Percentiles rank a stretch among this genome's conserved stretches.
Evolutionary conservation across 1,140 invertebrate species (phyloP).

Genomic region (Drosophila quadrilineata): DNA sequence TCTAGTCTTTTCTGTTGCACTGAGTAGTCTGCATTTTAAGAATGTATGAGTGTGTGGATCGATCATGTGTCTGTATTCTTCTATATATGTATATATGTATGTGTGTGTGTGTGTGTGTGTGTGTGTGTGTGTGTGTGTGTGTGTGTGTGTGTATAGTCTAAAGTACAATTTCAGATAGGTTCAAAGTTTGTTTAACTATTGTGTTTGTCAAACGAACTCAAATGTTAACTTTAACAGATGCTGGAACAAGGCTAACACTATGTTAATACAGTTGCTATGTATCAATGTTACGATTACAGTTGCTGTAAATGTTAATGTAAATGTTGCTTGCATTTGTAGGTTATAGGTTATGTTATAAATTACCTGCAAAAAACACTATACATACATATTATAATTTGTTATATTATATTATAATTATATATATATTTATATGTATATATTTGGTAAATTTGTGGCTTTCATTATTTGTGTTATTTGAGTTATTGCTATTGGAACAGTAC

Average conservation of each 20-base stretch:
- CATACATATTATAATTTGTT: too few relatives aligned
- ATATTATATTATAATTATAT: too few relatives aligned
- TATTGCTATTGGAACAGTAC: conserved; percentile 35
- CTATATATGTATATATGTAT: conserved; percentile 20
- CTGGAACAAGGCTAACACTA: conserved; percentile 19
- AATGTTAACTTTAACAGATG: conserved; percentile 34
- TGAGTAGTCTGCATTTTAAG: conserved; percentile 71
- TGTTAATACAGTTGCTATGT: conserved; percentile 3
- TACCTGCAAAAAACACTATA: conserved; percentile 57
- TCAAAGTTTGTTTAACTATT: conserved; percentile 23
- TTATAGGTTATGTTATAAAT: conserved; percentile 32
- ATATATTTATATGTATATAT: too few relatives aligned
- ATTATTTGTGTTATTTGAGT: conserved; percentile 18
- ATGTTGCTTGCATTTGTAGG: conserved; percentile 16
- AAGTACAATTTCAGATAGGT: conserved; percentile 42
- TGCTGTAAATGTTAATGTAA: conserved; percentile 11
- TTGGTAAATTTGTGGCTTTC: conserved; percentile 68
- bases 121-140: conserved; percentile 9
- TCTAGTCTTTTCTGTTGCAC: conserved; percentile 79
- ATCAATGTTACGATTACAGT: conserved; percentile 5
- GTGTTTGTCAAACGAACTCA: conserved; percentile 31
- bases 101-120: conserved; percentile 18
- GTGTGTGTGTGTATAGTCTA: conserved; percentile 15
- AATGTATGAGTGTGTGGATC: too few relatives aligned
- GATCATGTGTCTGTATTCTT: too few relatives aligned